Evolutionary conservation across 2,113 vertebrate genomes (phyloP).

Genomic region (Haemorhous mexicanus): DNA sequence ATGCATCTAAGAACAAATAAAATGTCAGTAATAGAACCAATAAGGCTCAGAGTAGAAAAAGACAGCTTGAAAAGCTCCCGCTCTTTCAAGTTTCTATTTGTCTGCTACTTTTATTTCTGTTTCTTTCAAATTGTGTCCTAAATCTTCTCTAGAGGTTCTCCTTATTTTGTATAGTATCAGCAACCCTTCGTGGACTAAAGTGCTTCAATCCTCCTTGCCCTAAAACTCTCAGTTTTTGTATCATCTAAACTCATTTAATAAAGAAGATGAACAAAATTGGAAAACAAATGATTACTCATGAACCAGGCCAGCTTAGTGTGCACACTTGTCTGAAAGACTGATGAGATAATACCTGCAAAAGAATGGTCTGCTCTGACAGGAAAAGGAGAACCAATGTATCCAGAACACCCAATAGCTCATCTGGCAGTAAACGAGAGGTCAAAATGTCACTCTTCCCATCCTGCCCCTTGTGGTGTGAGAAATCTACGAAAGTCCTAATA

Average conservation of each 20-base stretch:
- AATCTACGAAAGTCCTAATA: slow-evolving; percentile 13
- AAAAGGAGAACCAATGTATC: slow-evolving; percentile 60
- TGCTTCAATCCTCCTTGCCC: background rate
- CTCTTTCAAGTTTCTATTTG: background rate
- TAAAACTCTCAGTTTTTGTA: background rate
- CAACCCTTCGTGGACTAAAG: background rate
- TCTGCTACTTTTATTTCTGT: background rate
- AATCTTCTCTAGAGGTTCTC: background rate
- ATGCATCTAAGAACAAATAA: background rate
- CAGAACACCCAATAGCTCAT: slow-evolving; percentile 64
- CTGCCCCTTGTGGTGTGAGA: background rate
- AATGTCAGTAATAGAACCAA: background rate
- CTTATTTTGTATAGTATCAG: background rate
- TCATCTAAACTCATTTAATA: background rate
- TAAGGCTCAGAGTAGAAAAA: background rate
- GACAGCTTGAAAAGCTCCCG: background rate
- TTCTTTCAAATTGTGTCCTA: background rate
- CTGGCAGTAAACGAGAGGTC: slow-evolving; percentile 53
- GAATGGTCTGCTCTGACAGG: slow-evolving; percentile 54
- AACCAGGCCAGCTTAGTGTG: background rate
- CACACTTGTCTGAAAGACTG: slow-evolving; percentile 43
- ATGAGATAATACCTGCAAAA: slow-evolving; percentile 68
- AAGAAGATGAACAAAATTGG: slow-evolving; percentile 27
- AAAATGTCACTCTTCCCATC: slow-evolving; percentile 49
- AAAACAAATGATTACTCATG: slow-evolving; percentile 6